These are phyloP conservation scores for Carollia perspicillata DNA, from an alignment of 2,113 vertebrate species.

Conservation along the genomic window DNA sequence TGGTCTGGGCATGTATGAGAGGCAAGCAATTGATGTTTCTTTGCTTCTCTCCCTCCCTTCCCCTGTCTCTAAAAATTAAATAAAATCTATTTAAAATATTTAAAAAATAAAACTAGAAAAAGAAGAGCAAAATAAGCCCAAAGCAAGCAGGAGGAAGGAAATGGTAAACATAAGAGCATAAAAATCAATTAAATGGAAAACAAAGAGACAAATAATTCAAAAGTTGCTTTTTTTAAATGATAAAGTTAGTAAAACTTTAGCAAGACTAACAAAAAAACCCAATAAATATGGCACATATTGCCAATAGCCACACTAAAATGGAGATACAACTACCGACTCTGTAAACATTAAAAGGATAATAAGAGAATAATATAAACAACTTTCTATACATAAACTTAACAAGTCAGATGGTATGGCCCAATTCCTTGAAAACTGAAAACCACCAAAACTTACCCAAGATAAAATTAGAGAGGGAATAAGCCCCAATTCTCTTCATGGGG, in stretches of 20 bases:
- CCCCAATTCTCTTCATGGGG: not conserved
- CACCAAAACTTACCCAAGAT: not conserved
- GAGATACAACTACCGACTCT: not conserved
- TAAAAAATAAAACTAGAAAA: too few relatives aligned
- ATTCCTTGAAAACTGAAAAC: not conserved
- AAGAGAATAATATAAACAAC: not conserved
- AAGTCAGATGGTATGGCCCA: not conserved
- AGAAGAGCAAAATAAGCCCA: not conserved
- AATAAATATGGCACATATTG: not conserved
- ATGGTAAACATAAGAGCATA: not conserved
- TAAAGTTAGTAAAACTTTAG: not conserved
- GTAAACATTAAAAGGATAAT: not conserved
- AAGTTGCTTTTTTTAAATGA: not conserved
- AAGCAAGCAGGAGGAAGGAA: not conserved
- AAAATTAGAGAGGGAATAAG: not conserved
- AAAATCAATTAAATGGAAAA: not conserved
- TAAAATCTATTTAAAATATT: too few relatives aligned
- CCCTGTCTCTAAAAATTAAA: too few relatives aligned
- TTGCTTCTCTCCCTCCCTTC: too few relatives aligned
- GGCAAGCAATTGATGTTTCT: too few relatives aligned
- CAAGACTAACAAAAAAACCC: not conserved
- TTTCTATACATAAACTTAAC: not conserved
- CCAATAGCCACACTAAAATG: not conserved
- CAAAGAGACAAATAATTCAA: not conserved
- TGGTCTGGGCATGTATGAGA: too few relatives aligned